Conservation (phyloP, 1,140 invertebrate genomes). For the Dolichoris vasculosae region DNA sequence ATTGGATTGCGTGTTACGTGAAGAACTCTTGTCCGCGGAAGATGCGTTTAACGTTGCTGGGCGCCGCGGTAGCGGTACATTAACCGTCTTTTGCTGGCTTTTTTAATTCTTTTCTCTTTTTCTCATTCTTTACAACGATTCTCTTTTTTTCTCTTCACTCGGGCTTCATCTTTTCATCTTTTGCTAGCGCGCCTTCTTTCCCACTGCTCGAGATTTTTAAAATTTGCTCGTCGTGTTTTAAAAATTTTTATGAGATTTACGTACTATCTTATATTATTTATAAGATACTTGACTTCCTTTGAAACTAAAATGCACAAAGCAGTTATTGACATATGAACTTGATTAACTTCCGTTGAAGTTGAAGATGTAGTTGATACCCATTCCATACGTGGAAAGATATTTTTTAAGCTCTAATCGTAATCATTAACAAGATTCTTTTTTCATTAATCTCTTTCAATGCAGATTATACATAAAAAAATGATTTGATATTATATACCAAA, state of each 20-base stretch:
- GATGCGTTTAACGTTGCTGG: slow-evolving; percentile 42
- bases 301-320: not conserved
- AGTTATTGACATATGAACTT: not conserved
- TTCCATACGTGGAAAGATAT: too few relatives aligned
- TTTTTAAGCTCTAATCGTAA: not conserved
- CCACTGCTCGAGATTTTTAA: not conserved
- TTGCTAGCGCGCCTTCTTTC: not conserved
- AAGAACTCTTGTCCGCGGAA: not conserved
- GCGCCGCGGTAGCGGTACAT: slow-evolving; percentile 59
- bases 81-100: slow-evolving; percentile 58
- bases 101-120: not conserved
- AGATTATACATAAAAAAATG: too few relatives aligned
- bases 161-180: not conserved
- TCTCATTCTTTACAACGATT: slow-evolving; percentile 6
- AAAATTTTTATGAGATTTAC: not conserved
- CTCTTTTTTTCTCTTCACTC: slow-evolving; percentile 3
- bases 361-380: not conserved
- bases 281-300: not conserved
- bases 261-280: slow-evolving; percentile 21
- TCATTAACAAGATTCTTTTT: not conserved
- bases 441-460: not conserved
- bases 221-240: not conserved
- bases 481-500: too few relatives aligned
- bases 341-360: slow-evolving; percentile 27
- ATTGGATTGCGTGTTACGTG: not conserved